phyloP scores from a whole-genome alignment of 2,113 vertebrate genomes.

The Ellobius talpinus region DNA sequence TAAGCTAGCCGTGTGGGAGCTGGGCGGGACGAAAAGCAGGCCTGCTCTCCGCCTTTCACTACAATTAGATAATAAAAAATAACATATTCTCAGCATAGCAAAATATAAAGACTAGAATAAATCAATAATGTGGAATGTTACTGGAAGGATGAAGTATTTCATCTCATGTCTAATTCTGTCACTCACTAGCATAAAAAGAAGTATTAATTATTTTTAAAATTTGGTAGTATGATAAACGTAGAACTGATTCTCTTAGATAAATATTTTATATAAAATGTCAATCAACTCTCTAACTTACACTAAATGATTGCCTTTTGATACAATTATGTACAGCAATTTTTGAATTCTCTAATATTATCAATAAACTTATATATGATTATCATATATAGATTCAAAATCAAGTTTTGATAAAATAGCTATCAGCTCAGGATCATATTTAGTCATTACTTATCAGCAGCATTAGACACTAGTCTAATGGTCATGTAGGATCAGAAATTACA shows the following conservation, averaged over 20 bases:
- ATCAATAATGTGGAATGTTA: neutral
- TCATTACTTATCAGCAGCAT: constrained; percentile 3
- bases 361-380: constrained; percentile 16
- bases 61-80: neutral
- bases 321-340: neutral
- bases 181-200: constrained; percentile 4
- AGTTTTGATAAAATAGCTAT: constrained; percentile 1
- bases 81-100: neutral
- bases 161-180: neutral
- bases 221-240: constrained; percentile 10
- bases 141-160: neutral
- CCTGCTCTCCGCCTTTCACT: too few species aligned
- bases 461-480: neutral
- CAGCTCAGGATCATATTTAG: neutral
- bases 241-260: neutral
- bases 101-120: constrained; percentile 13
- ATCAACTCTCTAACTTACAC: neutral
- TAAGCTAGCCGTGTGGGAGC: too few species aligned
- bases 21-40: too few species aligned
- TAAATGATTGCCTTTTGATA: constrained; percentile 21
- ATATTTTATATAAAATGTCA: neutral
- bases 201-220: constrained; percentile 18
- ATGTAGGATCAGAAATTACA: constrained; percentile 1
- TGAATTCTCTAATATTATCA: neutral
- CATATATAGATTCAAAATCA: constrained; percentile 18